phyloP scores from a whole-genome alignment of 2,113 vertebrate species.

The Ptyas mucosa region DNA sequence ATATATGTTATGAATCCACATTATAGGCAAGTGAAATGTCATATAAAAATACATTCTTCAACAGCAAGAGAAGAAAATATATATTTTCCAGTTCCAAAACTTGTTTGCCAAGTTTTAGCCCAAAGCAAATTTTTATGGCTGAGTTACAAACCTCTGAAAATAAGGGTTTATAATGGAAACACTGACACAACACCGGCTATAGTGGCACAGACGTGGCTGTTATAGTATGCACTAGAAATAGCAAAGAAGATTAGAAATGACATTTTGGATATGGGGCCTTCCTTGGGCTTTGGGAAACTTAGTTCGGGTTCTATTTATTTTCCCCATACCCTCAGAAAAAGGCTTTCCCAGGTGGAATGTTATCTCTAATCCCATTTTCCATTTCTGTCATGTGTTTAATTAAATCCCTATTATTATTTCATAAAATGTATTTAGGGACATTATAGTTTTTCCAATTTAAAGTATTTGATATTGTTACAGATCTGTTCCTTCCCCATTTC shows the following conservation, averaged over 20 bases:
- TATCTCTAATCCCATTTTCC: conserved; percentile 45
- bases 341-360: conserved; percentile 34
- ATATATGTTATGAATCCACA: background rate
- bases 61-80: conserved; percentile 4
- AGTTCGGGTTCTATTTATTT: conserved; percentile 39
- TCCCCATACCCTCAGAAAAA: conserved; percentile 40
- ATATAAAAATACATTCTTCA: conserved; percentile 6
- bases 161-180: conserved; percentile 54
- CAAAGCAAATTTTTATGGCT: conserved; percentile 42
- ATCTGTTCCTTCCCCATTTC: background rate
- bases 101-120: conserved; percentile 44
- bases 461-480: background rate
- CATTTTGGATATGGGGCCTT: conserved; percentile 57
- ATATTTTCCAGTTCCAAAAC: conserved; percentile 24
- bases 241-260: conserved; percentile 63
- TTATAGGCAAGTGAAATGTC: background rate
- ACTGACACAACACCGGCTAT: conserved; percentile 43
- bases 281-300: conserved; percentile 56
- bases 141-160: conserved; percentile 52
- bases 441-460: background rate
- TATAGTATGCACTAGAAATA: conserved; percentile 54
- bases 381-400: background rate
- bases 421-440: conserved; percentile 17
- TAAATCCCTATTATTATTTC: conserved; percentile 31
- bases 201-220: conserved; percentile 9